These are phyloP conservation scores for Bubalus kerabau DNA, from an alignment of 2,113 vertebrate species.

Conservation along the genomic window DNA sequence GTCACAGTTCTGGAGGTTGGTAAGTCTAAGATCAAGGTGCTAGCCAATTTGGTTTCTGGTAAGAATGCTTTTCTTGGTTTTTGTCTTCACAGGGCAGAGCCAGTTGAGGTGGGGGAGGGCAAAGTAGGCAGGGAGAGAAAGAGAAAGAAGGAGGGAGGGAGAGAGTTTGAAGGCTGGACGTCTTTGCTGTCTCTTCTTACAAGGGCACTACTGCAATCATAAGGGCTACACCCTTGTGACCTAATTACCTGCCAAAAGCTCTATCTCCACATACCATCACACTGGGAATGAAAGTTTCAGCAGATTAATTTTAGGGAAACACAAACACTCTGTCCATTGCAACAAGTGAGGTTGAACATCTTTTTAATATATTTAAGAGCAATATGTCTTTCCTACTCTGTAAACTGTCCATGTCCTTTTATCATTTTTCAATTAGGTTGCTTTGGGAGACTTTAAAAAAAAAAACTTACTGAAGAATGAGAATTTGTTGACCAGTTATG, in stretches of 20 bases:
- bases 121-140: not conserved
- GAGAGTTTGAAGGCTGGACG: not conserved
- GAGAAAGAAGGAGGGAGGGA: not conserved
- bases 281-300: not conserved
- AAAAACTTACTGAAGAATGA: not conserved
- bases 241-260: not conserved
- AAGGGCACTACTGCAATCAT: not conserved
- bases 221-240: not conserved
- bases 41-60: not conserved
- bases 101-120: not conserved
- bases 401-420: not conserved
- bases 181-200: not conserved
- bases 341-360: not conserved
- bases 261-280: not conserved
- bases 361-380: slow-evolving; percentile 5
- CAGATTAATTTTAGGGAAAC: not conserved
- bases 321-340: not conserved
- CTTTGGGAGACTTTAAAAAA: not conserved
- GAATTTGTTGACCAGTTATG: not conserved
- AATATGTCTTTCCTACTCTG: not conserved
- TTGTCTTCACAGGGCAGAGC: not conserved
- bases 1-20: not conserved
- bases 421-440: not conserved
- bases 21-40: not conserved
- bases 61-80: not conserved